phyloP scores from a whole-genome alignment of 2,888 invertebrate species.

The Cheilosia grossa region DNA sequence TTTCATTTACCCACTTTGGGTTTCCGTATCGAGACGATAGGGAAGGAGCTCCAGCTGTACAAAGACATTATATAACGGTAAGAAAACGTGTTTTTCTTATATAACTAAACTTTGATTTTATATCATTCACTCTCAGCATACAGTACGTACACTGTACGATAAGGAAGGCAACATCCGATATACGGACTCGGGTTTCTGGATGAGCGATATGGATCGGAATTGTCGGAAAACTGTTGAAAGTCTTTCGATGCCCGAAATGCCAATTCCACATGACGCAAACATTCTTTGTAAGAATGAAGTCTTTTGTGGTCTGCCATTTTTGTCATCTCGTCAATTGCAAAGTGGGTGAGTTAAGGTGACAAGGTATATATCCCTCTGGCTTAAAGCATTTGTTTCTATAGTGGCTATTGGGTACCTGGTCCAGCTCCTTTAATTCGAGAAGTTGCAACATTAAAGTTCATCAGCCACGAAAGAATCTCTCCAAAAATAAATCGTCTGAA shows the following conservation, averaged over 20 bases:
- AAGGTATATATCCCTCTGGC: not conserved
- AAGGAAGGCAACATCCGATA: constrained; percentile 78
- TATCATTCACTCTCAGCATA: constrained; percentile 76
- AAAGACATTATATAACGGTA: constrained; percentile 84
- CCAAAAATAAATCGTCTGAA: constrained; percentile 75
- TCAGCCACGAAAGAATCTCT: constrained; percentile 69
- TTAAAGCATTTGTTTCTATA: constrained; percentile 43
- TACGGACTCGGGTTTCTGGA: constrained; percentile 80
- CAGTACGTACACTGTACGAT: constrained; percentile 79
- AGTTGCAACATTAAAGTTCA: constrained; percentile 75
- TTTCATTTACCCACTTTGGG: constrained; percentile 83
- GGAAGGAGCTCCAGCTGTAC: constrained; percentile 80
- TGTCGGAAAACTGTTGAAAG: constrained; percentile 79
- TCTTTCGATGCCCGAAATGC: constrained; percentile 78
- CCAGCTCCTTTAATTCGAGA: constrained; percentile 78
- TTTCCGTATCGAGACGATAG: constrained; percentile 85
- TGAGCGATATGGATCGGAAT: constrained; percentile 79
- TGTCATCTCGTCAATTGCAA: constrained; percentile 77
- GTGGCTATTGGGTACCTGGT: constrained; percentile 79
- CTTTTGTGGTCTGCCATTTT: constrained; percentile 79
- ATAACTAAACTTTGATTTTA: not conserved
- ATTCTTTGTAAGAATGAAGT: constrained; percentile 78
- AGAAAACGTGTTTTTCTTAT: constrained; percentile 48
- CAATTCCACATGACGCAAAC: constrained; percentile 77
- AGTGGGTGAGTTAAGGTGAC: constrained; percentile 75